phyloP scores from a whole-genome alignment of 2,888 invertebrate genomes.

The Yponomeuta plumbellus region DNA sequence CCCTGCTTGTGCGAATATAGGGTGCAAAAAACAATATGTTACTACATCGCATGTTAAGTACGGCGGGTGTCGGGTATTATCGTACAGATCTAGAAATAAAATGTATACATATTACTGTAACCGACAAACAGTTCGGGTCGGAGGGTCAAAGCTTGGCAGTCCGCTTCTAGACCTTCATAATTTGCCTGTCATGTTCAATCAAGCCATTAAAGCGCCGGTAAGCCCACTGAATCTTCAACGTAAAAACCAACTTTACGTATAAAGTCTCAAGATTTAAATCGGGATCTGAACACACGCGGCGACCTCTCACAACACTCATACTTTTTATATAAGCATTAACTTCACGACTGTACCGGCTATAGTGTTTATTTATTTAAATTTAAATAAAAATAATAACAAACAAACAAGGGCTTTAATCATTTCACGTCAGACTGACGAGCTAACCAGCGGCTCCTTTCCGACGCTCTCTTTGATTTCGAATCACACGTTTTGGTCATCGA shows the following conservation, averaged over 20 bases:
- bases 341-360: background rate
- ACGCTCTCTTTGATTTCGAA: background rate
- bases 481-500: background rate
- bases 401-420: conserved; percentile 54
- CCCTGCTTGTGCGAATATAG: too few relatives aligned
- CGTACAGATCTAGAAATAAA: too few relatives aligned
- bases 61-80: too few relatives aligned
- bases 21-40: too few relatives aligned
- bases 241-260: background rate
- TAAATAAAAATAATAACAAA: conserved; percentile 15
- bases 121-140: background rate
- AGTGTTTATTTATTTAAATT: conserved; percentile 12
- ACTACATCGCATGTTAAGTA: too few relatives aligned
- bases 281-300: background rate
- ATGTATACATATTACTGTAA: background rate
- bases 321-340: background rate
- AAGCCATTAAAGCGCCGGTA: background rate
- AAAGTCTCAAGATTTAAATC: background rate
- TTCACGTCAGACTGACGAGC: conserved; percentile 52
- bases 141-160: background rate
- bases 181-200: conserved; percentile 25
- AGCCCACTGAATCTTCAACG: background rate
- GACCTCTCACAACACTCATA: background rate
- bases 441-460: conserved; percentile 16
- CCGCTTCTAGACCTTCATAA: conserved; percentile 15